Conservation (phyloP, 2,888 invertebrate species). For the Drosophila nr. medialis region DNA sequence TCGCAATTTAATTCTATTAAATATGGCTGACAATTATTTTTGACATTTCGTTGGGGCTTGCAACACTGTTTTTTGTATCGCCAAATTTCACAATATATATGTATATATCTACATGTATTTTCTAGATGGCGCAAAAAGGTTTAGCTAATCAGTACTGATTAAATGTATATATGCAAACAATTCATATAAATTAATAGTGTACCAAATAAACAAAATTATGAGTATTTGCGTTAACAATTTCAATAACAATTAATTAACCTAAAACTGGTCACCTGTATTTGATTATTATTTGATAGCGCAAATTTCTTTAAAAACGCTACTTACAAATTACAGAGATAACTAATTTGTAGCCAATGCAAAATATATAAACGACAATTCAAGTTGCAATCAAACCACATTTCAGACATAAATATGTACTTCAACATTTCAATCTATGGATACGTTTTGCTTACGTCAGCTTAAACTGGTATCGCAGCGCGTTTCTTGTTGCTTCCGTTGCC, state of each 20-base stretch:
- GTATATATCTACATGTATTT: not conserved
- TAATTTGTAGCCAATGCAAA: not conserved
- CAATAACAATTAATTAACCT: slow-evolving; percentile 1
- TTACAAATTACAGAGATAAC: not conserved
- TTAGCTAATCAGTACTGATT: not conserved
- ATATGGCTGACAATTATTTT: slow-evolving; percentile 45
- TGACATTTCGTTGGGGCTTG: slow-evolving; percentile 58
- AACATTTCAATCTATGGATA: slow-evolving; percentile 14
- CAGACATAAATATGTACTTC: not conserved
- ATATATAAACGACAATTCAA: not conserved
- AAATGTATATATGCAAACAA: not conserved
- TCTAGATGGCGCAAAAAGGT: not conserved
- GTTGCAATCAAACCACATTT: not conserved
- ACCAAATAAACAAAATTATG: not conserved
- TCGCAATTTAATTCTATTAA: slow-evolving; percentile 26
- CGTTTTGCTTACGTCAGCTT: slow-evolving; percentile 25
- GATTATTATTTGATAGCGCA: slow-evolving; percentile 4
- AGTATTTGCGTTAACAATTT: slow-evolving; percentile 1
- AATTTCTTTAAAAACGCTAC: not conserved
- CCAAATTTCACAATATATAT: slow-evolving; percentile 24
- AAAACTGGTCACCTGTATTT: not conserved
- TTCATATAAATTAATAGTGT: not conserved
- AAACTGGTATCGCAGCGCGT: slow-evolving; percentile 83
- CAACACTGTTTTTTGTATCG: not conserved
- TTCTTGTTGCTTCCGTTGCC: slow-evolving; percentile 65